Evolutionary conservation across 2,797 vertebrate genomes (phyloP), one percentile per base, ranked within the genome.

Genomic region (Sebastes hubbsi): DNA sequence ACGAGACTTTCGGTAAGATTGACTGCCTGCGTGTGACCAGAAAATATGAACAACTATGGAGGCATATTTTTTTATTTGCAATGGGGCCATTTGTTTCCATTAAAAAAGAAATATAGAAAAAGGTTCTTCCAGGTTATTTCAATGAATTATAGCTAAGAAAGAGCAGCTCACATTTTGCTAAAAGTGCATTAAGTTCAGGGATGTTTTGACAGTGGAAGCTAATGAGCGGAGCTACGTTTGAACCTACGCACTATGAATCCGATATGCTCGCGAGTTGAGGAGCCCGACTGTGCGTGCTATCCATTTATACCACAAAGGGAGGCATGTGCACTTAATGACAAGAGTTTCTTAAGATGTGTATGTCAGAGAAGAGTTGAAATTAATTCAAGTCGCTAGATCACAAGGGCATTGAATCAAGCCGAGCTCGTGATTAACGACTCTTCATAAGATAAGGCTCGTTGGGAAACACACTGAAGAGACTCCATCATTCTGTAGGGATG

Each of bases 191-290:
- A 29, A 76, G 42, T 81, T 78, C 68, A 65, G 24, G 30, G 66
- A 54, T 68, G 77, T 79, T 79, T 81, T 81, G 73, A 85, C 68
- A 84, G 58, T 18, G 68, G 58, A 59, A 75, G 70, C 74, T 90
- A 89, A 89, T 87, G 76, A 89, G 79, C 54, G 27, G 25, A 24
- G 75, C 77, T 42, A 2, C 10, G 66, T 54, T 88, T 80, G 66
- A 87, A 75, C 76, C 81, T 64, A 75, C 59, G n/a, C 62, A 11
- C 54, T 63, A 9, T 59, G 61, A 73, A 83, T 85, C 69, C 27
- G 12, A 82, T 63, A 20, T 20, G 24, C 62, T 77, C 2, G 14
- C 58, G 29, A 63, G 71, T 13, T 77, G 32, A 68, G 67, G 62
- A 3, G 20, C 67, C 73, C 32, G 24, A 61, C 58, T 75, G 32